Base-by-base conservation (phyloP, 2,797 vertebrate species). In the Acomys russatus region DNA sequence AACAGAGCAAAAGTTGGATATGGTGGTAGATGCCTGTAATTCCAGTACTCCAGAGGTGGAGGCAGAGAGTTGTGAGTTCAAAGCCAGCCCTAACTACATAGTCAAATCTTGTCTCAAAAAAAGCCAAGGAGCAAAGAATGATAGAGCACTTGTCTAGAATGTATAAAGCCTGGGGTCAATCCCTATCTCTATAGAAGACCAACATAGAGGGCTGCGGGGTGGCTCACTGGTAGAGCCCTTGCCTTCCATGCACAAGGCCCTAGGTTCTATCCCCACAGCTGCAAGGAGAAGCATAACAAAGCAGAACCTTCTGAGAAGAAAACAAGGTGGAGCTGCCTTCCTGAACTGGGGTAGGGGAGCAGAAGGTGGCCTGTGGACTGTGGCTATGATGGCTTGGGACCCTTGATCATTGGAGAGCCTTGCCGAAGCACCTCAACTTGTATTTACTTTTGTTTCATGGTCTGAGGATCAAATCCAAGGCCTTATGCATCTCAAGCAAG, bases 341-440 rank as follows among this genome's bases (percentile, higher is more conserved):
- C 63, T 10, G n/a, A 44, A 0, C 0, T 6, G 79, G 51, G 5
- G 3, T 6, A 1, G 3, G 3, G 33, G 61, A 35, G 20, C 10
- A 9, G 51, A 9, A 28, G 28, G 4, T 6, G 12, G 3, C 63
- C 89, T 8, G 0, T 33, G 35, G 0, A 9, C 25, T 0, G 0
- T 3, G 38, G 33, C 0, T 8, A 1, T 44, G 33, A 6, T 28
- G 78, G 23, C 5, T 3, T 7, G 54, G 77, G 83, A 23, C 25
- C 11, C 51, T 70, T n/a, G 25, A 0, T 30, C 56, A 3, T 38
- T 44, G 25, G 1, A 59, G 3, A 22, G 59, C 18, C 59, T 54
- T 5, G 1, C 76, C 28, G 3, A 44, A 20, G 38, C 33, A 4
- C 18, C 77, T 80, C 51, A 14, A 9, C 49, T 71, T 80, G 23